phyloP scores from a whole-genome alignment of 2,888 invertebrate species.

The Macrophya annulata region DNA sequence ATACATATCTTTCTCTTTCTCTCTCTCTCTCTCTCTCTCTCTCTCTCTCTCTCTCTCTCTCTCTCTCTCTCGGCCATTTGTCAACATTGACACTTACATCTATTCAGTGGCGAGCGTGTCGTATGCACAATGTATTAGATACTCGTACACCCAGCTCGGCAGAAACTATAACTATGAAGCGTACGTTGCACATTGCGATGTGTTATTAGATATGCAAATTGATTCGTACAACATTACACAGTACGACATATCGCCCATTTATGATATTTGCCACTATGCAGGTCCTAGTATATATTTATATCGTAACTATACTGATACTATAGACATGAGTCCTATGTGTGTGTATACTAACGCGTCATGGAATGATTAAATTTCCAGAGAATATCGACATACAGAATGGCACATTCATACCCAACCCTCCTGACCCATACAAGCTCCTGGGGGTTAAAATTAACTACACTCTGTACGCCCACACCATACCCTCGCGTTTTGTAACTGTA shows the following conservation, averaged over 20 bases:
- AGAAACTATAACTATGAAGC: background rate
- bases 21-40: background rate
- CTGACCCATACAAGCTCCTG: conserved; percentile 61
- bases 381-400: conserved; percentile 73
- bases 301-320: background rate
- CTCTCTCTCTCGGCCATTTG: background rate
- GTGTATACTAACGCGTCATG: conserved; percentile 50
- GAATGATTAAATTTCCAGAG: conserved; percentile 74
- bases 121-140: background rate
- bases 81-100: conserved; percentile 43
- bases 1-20: background rate
- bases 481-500: conserved; percentile 17
- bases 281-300: conserved; percentile 19
- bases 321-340: background rate
- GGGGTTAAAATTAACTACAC: conserved; percentile 68
- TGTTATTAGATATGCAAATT: conserved; percentile 74
- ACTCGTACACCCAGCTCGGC: background rate
- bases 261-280: background rate
- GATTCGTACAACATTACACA: conserved; percentile 69
- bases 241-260: conserved; percentile 5
- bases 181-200: background rate
- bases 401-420: conserved; percentile 66
- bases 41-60: background rate
- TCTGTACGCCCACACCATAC: conserved; percentile 16
- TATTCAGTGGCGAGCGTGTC: background rate